Percentiles rank a stretch among this genome's conserved stretches.
These are phyloP conservation scores for Leistus spinibarbis DNA, from an alignment of 2,888 invertebrate species.

Conservation along the genomic window DNA sequence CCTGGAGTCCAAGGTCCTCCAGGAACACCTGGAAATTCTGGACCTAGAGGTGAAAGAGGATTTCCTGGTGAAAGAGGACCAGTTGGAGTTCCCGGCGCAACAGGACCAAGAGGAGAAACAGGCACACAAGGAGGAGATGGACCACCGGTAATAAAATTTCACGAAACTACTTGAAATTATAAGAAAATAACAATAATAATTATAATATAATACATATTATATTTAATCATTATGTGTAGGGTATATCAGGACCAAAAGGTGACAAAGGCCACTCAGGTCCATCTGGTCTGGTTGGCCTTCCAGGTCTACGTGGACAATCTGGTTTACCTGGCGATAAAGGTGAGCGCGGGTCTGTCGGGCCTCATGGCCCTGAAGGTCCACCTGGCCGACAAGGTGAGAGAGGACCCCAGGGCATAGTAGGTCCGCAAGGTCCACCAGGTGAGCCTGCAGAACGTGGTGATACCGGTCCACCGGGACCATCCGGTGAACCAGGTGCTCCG, in stretches of 20 bases:
- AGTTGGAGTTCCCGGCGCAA: slow-evolving; percentile 68
- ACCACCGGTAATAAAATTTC: slow-evolving; percentile 68
- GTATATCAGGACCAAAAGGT: slow-evolving; percentile 69
- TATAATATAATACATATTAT: not conserved
- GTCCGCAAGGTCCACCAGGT: slow-evolving; percentile 77
- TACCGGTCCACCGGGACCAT: slow-evolving; percentile 71
- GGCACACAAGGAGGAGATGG: slow-evolving; percentile 74
- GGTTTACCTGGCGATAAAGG: slow-evolving; percentile 77
- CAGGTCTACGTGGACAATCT: slow-evolving; percentile 69
- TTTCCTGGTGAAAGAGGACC: slow-evolving; percentile 78
- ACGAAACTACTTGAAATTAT: no score
- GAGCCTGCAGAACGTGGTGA: slow-evolving; percentile 83
- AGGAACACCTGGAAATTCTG: slow-evolving; percentile 62
- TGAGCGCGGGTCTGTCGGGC: slow-evolving; percentile 72
- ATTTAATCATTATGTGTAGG: slow-evolving; percentile 56
- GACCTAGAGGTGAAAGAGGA: slow-evolving; percentile 67
- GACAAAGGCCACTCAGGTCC: slow-evolving; percentile 75
- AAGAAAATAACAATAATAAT: not conserved
- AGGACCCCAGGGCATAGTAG: slow-evolving; percentile 76
- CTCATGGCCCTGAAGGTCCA: slow-evolving; percentile 77
- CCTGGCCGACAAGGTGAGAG: slow-evolving; percentile 72
- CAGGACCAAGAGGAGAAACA: slow-evolving; percentile 69
- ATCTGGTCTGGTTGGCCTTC: slow-evolving; percentile 73
- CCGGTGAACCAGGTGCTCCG: slow-evolving; percentile 74
- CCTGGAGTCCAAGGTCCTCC: slow-evolving; percentile 70